Conservation (phyloP, 2,797 vertebrate genomes). For the Trematocara caparti region DNA sequence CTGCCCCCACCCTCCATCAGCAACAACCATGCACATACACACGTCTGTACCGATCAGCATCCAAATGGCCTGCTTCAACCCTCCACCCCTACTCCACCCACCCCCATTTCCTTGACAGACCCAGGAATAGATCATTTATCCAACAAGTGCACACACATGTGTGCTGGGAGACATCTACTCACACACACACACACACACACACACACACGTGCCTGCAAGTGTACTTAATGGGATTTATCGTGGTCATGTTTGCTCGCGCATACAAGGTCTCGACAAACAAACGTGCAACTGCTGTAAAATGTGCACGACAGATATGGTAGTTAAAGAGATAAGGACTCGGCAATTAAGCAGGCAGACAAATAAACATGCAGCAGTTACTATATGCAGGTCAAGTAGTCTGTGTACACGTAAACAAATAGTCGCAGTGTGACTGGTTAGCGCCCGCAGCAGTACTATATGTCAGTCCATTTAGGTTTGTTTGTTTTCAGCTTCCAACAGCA, state of each 20-base stretch:
- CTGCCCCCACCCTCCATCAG: conserved; percentile 82
- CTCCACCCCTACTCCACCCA: background rate
- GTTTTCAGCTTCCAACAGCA: conserved; percentile 37
- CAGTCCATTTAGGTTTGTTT: conserved; percentile 66
- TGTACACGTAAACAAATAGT: conserved; percentile 55
- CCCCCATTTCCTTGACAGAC: conserved; percentile 51
- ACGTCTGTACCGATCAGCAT: conserved; percentile 86
- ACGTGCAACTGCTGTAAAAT: background rate
- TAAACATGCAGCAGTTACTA: background rate
- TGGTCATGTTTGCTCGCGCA: background rate
- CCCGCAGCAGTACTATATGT: conserved; percentile 71
- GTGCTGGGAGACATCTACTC: background rate
- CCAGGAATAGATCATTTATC: conserved; percentile 85
- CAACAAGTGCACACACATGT: conserved; percentile 66
- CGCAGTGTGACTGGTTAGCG: conserved; percentile 78
- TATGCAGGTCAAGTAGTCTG: background rate
- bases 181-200: conserved; percentile 15
- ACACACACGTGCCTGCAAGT: conserved; percentile 20
- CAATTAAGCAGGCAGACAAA: background rate
- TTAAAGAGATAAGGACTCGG: background rate
- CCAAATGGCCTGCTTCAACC: conserved; percentile 77
- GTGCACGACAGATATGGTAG: background rate
- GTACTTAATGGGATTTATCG: background rate
- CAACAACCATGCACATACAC: conserved; percentile 38
- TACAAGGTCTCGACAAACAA: background rate